Evolutionary conservation across 2,113 vertebrate species (phyloP).

Genomic region (Falcunculus frontatus): DNA sequence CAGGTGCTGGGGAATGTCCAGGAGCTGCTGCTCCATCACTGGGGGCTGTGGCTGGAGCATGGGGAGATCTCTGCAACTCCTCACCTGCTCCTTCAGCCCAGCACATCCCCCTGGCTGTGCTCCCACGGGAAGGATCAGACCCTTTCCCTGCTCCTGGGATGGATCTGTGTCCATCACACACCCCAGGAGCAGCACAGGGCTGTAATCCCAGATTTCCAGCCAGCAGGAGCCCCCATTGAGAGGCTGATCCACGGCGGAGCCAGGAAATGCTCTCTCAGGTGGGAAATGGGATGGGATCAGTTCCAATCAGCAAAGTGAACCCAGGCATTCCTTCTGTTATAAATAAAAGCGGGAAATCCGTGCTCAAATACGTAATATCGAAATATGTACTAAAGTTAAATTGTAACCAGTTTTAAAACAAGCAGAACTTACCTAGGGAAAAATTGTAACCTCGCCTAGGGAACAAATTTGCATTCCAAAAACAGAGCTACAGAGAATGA

Average conservation of each 20-base stretch:
- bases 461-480: no score
- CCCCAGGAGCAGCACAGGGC: rapidly evolving
- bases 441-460: no score
- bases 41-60: not conserved
- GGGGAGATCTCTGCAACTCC: not conserved
- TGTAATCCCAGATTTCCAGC: not conserved
- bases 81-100: not conserved
- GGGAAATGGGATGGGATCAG: not conserved
- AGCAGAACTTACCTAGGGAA: no score
- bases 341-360: no score
- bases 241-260: not conserved
- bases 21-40: not conserved
- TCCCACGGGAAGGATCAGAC: not conserved
- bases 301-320: not conserved
- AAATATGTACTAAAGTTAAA: no score
- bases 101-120: not conserved
- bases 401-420: no score
- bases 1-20: rapidly evolving
- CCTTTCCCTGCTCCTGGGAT: not conserved
- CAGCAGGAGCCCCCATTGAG: not conserved
- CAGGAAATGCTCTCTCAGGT: not conserved
- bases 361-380: no score
- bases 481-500: no score
- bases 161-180: rapidly evolving
- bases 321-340: not conserved